phyloP scores from a whole-genome alignment of 2,888 invertebrate species.

The Clitarchus hookeri region DNA sequence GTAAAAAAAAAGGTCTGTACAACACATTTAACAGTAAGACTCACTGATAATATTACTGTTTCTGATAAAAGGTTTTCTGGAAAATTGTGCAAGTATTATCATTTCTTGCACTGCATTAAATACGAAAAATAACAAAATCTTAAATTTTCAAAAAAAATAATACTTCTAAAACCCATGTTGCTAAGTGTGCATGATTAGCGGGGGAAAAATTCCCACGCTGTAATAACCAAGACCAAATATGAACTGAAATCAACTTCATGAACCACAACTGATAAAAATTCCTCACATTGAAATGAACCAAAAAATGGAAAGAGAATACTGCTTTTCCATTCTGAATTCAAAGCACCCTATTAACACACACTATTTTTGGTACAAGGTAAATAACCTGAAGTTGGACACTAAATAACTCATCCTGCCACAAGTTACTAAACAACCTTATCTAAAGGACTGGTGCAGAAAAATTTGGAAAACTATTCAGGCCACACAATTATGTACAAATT shows the following conservation, averaged over 20 bases:
- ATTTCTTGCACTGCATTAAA: not conserved
- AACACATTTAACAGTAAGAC: not conserved
- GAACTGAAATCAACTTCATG: not conserved
- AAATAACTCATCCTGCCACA: slow-evolving; percentile 24
- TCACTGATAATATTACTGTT: not conserved
- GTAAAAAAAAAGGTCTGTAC: not conserved
- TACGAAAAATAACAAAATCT: not conserved
- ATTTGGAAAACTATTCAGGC: slow-evolving; percentile 3
- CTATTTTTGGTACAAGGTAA: not conserved
- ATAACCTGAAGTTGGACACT: slow-evolving; percentile 14
- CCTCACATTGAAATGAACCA: slow-evolving; percentile 35
- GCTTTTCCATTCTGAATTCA: slow-evolving; percentile 21
- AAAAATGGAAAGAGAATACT: not conserved
- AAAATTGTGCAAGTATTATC: not conserved
- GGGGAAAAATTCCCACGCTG: not conserved
- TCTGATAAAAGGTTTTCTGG: not conserved
- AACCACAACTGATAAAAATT: slow-evolving; percentile 26
- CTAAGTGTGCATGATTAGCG: not conserved
- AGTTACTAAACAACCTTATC: not conserved
- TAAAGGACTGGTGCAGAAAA: not conserved
- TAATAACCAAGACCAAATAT: not conserved
- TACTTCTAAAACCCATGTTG: not conserved
- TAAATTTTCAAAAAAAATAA: not conserved
- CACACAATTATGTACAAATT: not conserved
- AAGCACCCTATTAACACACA: slow-evolving; percentile 30